Evolutionary conservation across 1,140 invertebrate genomes (phyloP).

Genomic region (Drosophila sp.): DNA sequence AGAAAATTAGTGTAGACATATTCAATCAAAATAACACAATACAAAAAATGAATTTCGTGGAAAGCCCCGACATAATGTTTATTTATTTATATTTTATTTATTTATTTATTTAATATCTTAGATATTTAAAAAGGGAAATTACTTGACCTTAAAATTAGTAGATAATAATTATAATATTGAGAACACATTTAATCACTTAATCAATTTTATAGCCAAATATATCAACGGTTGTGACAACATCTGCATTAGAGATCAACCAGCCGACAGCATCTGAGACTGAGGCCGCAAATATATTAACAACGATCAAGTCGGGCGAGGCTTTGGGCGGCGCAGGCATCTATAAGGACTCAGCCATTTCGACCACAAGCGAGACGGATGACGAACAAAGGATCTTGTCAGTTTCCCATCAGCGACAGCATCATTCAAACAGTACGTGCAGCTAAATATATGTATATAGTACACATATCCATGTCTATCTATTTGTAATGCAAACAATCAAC

Average conservation of each 20-base stretch:
- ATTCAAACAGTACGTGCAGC: background rate
- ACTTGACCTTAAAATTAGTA: too few species aligned
- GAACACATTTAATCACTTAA: background rate
- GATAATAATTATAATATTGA: too few species aligned
- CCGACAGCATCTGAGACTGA: slow-evolving; percentile 70
- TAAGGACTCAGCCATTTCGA: slow-evolving; percentile 43
- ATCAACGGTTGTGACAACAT: slow-evolving; percentile 13
- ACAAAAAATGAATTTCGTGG: too few species aligned
- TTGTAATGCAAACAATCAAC: too few species aligned
- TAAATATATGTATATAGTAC: too few species aligned
- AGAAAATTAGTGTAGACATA: too few species aligned
- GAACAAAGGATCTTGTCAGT: background rate
- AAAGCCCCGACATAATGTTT: too few species aligned
- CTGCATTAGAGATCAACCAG: slow-evolving; percentile 20
- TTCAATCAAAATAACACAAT: too few species aligned
- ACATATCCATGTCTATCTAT: too few species aligned
- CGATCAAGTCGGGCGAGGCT: slow-evolving; percentile 70
- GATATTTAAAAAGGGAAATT: too few species aligned
- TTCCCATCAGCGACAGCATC: slow-evolving; percentile 3
- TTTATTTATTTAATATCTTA: too few species aligned
- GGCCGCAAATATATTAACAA: slow-evolving; percentile 76
- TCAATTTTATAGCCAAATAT: background rate
- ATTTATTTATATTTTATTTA: background rate
- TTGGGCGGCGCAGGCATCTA: slow-evolving; percentile 1
- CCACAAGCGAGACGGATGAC: slow-evolving; percentile 9